Conservation (phyloP, 1,140 invertebrate species). For the Lepidurus apus region DNA sequence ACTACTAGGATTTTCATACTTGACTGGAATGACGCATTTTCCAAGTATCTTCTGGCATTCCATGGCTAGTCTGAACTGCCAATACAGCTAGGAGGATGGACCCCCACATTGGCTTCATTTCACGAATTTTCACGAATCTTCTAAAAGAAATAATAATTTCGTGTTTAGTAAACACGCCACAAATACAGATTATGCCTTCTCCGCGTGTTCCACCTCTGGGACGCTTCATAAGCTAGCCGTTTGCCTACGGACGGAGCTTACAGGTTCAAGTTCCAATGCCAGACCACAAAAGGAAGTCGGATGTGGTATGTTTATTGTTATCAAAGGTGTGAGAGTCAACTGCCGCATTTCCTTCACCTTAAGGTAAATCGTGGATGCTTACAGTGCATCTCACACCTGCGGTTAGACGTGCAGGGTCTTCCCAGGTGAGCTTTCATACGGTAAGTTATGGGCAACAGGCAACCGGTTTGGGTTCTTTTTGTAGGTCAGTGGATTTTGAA, state of each 20-base stretch:
- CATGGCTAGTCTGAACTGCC: background rate
- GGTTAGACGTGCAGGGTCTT: background rate
- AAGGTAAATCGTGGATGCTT: background rate
- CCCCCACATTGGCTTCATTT: background rate
- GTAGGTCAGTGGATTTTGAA: slow-evolving; percentile 15
- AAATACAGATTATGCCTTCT: too few species aligned
- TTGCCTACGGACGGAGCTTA: too few species aligned
- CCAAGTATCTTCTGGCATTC: background rate
- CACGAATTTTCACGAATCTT: background rate
- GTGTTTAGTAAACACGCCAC: too few species aligned
- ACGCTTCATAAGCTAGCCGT: too few species aligned
- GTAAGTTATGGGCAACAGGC: slow-evolving; percentile 1
- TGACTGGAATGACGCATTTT: background rate
- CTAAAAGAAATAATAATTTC: too few species aligned
- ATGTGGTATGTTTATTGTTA: background rate
- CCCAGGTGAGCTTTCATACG: background rate
- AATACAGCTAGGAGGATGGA: background rate
- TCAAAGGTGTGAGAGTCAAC: too few species aligned
- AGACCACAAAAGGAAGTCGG: background rate
- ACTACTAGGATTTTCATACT: background rate
- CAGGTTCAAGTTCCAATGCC: background rate
- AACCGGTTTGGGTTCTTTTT: slow-evolving; percentile 5
- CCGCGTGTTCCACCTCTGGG: too few species aligned
- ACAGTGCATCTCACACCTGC: background rate
- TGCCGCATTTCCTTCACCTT: too few species aligned